Evolutionary conservation across 92 coral and sea anemone genomes (phyloP), one percentile per base, ranked within the genome.

Genomic region (Paramuricea clavata): DNA sequence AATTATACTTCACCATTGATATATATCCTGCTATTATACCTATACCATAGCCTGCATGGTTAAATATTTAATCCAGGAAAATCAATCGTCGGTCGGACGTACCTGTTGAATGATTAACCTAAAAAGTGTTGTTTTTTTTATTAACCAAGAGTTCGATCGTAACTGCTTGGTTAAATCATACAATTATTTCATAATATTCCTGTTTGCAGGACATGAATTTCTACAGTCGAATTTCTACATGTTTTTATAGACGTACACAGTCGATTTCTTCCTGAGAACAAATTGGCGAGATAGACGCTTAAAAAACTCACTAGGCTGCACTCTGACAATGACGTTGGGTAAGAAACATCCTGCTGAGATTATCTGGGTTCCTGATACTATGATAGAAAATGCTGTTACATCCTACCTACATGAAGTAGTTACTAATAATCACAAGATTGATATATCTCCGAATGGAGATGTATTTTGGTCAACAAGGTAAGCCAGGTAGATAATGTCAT

Each of bases 301-400:
- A 15, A 85, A 77, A 49, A 93, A 91, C 83, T 86, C 91, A 43
- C 35, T 91, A 61, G 88, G 86, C 72, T 83, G 88, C 28, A 87
- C 92, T 22, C 19, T 95, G 15, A 95, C 94, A 12, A 88, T 95
- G 62, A 95, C 95, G 0, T 44, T 85, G 72, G 98, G 98, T 8
- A 95, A 93, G 25, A 93, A 93, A 68, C 96, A 95, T 78, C 98
- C 98, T 0, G 96, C 98, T 1, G 96, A 95, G 82, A 90, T 82
- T 49, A 84, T 95, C 82, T 95, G 98, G 98, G 96, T 95, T 1
- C 96, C 98, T 2, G 98, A 95, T 72, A 93, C 98, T 3, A 91
- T 95, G 27, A 93, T 95, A 56, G 80, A 91, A 5, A 94, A 95
- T 75, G 87, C 96, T 16, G 91, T 88, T n/a, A 81, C 87, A 47